A percentile compares a stretch with the other conserved stretches of the same genome.
Conservation (phyloP, 2,888 invertebrate genomes). For the Apodemia duryi region DNA sequence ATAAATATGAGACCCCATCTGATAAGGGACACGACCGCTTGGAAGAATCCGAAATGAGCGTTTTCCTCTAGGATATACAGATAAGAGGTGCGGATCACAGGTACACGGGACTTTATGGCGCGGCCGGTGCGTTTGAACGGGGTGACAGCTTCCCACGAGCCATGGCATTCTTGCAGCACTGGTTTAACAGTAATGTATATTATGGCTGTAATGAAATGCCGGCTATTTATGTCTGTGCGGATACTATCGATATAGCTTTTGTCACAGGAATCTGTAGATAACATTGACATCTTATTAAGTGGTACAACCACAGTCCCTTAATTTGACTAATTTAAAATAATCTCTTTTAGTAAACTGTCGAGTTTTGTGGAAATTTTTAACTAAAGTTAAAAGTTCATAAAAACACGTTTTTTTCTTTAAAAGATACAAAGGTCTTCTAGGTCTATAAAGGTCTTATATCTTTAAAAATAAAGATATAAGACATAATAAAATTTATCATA, state of each 20-base stretch:
- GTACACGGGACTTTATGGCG: conserved; percentile 30
- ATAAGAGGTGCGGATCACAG: conserved; percentile 53
- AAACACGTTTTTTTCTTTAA: no score
- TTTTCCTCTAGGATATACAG: conserved; percentile 45
- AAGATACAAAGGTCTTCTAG: no score
- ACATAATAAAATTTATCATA: no score
- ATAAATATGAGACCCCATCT: conserved; percentile 69
- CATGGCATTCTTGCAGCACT: background rate
- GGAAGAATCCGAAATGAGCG: conserved; percentile 20
- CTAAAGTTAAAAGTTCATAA: no score
- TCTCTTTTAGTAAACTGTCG: no score
- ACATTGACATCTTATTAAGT: background rate
- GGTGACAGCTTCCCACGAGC: background rate
- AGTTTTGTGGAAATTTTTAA: no score
- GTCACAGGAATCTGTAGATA: background rate
- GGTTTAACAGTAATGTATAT: background rate
- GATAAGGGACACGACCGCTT: conserved; percentile 46
- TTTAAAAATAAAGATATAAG: no score
- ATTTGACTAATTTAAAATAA: no score
- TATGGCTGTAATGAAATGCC: background rate
- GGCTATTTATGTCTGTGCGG: background rate
- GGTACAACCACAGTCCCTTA: no score
- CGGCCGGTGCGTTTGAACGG: background rate
- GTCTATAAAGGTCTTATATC: no score
- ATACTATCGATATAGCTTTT: background rate